A percentile compares a stretch with the other conserved stretches of the same genome.
Evolutionary conservation across 2,797 vertebrate genomes (phyloP).

Genomic region (Serranus cabrilla): DNA sequence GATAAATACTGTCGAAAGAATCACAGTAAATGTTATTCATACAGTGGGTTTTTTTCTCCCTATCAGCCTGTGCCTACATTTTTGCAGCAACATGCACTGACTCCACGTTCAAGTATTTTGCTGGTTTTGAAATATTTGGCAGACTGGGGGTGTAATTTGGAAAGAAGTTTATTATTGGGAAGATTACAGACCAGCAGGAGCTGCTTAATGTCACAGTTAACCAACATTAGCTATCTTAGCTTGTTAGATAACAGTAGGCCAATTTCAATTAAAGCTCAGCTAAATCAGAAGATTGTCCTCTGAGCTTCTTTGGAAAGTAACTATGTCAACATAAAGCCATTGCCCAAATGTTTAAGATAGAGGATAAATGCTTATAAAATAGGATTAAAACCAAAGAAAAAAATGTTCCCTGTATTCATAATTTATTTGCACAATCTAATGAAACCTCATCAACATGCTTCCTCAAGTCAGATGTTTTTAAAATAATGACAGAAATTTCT

Average conservation of each 20-base stretch:
- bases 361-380: slow-evolving; percentile 1
- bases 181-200: slow-evolving; percentile 23
- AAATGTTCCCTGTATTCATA: too few relatives aligned
- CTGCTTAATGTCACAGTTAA: slow-evolving; percentile 1
- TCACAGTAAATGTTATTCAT: slow-evolving; percentile 38
- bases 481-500: too few relatives aligned
- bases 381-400: slow-evolving; percentile 20
- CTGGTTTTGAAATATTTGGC: slow-evolving; percentile 21
- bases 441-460: slow-evolving; percentile 70
- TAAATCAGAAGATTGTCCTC: slow-evolving; percentile 22
- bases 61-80: slow-evolving; percentile 13
- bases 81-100: slow-evolving; percentile 12
- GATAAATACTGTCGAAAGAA: slow-evolving; percentile 47
- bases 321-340: background rate
- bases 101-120: slow-evolving; percentile 10
- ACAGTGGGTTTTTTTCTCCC: slow-evolving; percentile 5
- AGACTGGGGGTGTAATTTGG: slow-evolving; percentile 14
- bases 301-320: slow-evolving; percentile 16
- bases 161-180: slow-evolving; percentile 6
- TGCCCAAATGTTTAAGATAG: slow-evolving; percentile 1
- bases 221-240: slow-evolving; percentile 19
- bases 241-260: slow-evolving; percentile 13
- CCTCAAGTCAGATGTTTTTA: slow-evolving; percentile 65
- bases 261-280: slow-evolving; percentile 13
- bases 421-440: too few relatives aligned